Evolutionary conservation across 2,113 vertebrate genomes (phyloP).

Genomic region (Smithornis capensis): DNA sequence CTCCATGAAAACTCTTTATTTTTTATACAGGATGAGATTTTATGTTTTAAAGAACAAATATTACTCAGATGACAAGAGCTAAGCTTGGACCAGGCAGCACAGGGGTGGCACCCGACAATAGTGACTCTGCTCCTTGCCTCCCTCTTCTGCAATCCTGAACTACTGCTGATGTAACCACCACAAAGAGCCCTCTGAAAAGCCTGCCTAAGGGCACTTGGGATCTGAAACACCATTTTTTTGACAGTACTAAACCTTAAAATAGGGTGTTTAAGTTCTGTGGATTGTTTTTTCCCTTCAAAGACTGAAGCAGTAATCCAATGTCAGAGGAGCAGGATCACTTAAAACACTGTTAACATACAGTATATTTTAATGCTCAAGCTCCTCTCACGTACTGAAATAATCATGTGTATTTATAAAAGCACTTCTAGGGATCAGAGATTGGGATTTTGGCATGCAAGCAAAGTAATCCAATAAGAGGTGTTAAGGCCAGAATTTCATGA

Average conservation of each 20-base stretch:
- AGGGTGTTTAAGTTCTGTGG: neutral
- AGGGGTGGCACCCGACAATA: neutral
- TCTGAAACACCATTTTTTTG: neutral
- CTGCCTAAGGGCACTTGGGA: neutral
- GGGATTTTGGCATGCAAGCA: slow-evolving; percentile 28
- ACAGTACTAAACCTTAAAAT: neutral
- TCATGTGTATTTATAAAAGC: slow-evolving; percentile 5
- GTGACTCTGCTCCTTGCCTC: neutral
- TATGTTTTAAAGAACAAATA: neutral
- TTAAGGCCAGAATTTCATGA: slow-evolving; percentile 34
- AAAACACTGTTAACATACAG: neutral
- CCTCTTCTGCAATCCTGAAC: neutral
- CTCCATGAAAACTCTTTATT: neutral
- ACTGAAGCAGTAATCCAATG: neutral
- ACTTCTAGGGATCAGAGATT: slow-evolving; percentile 5
- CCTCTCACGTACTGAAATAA: slow-evolving; percentile 3
- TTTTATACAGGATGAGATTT: neutral
- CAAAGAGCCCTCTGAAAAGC: neutral
- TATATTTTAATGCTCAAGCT: slow-evolving; percentile 6
- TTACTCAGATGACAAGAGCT: neutral
- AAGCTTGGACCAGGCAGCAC: neutral
- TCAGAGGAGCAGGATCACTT: neutral
- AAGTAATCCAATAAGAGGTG: slow-evolving; percentile 37
- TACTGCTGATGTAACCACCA: neutral
- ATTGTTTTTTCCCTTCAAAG: neutral